A percentile compares a stretch with the other conserved stretches of the same genome.
phyloP scores from a whole-genome alignment of 2,113 vertebrate genomes.

The Apteryx owenii region DNA sequence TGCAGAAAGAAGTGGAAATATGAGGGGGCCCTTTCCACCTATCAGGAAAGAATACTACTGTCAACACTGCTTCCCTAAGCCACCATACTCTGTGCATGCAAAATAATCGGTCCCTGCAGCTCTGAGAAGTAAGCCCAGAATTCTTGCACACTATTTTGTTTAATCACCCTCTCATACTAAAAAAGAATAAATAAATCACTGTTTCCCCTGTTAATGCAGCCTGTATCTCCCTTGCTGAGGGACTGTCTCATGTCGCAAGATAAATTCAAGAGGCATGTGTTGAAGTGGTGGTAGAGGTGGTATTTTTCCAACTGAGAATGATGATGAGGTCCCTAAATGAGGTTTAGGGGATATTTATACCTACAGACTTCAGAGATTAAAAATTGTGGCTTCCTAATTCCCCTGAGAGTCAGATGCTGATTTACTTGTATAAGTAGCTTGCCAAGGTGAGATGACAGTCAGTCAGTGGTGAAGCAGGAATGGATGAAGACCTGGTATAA shows the following conservation, averaged over 20 bases:
- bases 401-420: neutral
- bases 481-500: neutral
- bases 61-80: constrained; percentile 13
- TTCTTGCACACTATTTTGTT: neutral
- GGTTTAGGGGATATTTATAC: neutral
- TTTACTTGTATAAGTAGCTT: neutral
- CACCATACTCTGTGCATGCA: neutral
- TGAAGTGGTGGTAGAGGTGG: neutral
- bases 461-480: neutral
- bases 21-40: constrained; percentile 47
- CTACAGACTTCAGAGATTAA: neutral
- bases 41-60: constrained; percentile 38
- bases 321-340: neutral
- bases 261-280: neutral
- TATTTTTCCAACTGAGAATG: neutral
- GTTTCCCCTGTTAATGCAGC: neutral
- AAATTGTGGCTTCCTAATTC: neutral
- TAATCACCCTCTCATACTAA: neutral
- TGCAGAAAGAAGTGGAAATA: constrained; percentile 50
- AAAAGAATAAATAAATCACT: neutral
- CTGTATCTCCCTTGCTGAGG: neutral
- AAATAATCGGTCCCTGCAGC: neutral
- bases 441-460: neutral
- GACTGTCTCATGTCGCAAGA: neutral
- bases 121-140: neutral